Percentiles rank a stretch among this genome's conserved stretches.
Conservation (phyloP, 1,140 invertebrate genomes). For the Lithobius niger region DNA sequence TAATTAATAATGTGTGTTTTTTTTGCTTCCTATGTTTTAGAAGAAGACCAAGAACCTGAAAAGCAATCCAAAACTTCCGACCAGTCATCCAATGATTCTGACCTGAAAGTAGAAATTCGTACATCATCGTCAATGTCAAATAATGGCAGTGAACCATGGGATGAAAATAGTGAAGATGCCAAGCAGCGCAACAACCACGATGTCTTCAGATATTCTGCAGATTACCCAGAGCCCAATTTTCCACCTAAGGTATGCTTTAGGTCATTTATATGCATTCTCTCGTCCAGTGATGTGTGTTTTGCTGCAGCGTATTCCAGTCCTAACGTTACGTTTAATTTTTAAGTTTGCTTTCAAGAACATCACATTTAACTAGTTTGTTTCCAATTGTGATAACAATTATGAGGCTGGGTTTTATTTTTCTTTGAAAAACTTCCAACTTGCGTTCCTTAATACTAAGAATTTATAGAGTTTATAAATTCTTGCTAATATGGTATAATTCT, state of each 20-base stretch:
- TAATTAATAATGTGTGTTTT: background rate
- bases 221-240: conserved; percentile 67
- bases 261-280: too few relatives aligned
- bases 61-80: conserved; percentile 74
- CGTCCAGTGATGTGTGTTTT: too few relatives aligned
- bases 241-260: conserved; percentile 57
- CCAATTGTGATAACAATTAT: too few relatives aligned
- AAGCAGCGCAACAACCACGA: conserved; percentile 33
- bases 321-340: too few relatives aligned
- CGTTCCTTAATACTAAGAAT: too few relatives aligned
- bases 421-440: too few relatives aligned
- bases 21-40: conserved; percentile 16
- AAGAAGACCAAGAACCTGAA: conserved; percentile 42
- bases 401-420: too few relatives aligned
- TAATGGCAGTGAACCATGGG: conserved; percentile 43
- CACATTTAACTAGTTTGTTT: too few relatives aligned
- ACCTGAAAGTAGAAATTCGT: conserved; percentile 72
- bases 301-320: too few relatives aligned
- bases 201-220: conserved; percentile 66
- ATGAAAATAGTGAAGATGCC: conserved; percentile 34
- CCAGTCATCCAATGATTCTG: conserved; percentile 71
- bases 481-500: too few relatives aligned
- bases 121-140: conserved; percentile 65
- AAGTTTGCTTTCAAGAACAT: too few relatives aligned
- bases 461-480: too few relatives aligned